Evolutionary conservation across 2,888 invertebrate genomes (phyloP), one percentile per base, ranked within the genome.

Genomic region (Strigamia crassipes): DNA sequence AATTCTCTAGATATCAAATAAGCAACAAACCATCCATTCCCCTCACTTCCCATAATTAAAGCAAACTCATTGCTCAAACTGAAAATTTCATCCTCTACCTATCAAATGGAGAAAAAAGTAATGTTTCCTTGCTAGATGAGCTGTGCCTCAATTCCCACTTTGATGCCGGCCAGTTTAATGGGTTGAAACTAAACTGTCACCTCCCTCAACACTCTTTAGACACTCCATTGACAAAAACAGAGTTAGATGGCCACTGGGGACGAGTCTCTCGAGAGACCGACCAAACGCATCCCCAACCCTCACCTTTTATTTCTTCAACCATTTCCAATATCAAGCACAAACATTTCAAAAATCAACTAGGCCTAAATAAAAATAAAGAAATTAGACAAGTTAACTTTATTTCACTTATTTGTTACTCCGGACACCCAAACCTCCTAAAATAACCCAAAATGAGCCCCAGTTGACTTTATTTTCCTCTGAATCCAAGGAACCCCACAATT

Each of bases 151-250:
- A 23, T 66, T 66, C 61, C 61, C 61, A 66, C 61, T 66, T 66
- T 66, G 61, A 66, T 66, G 61, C 61, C 21, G 61, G 61, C 61
- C 61, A 66, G 61, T 66, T 66, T 66, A 66, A 66, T 66, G 61
- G 61, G 61, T 66, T 66, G 61, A 66, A 66, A 66, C 61, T 66
- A 66, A 66, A 66, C 61, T 66, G 61, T 66, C 61, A 66, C 61
- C 61, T 66, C 61, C 61, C 61, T 23, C 61, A 23, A 66, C 61
- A 66, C 61, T 66, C 61, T 66, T 66, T 66, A 66, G 61, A 66
- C 61, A 66, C 61, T 66, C 61, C 61, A 66, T 66, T 66, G 61
- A 66, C 61, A 66, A 66, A 66, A 66, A 66, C 61, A 66, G 61
- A 66, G 21, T 66, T 66, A 66, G 61, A 66, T 66, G 61, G 61